Base-by-base conservation (phyloP, 2,113 vertebrate species). In the Chauna torquata region DNA sequence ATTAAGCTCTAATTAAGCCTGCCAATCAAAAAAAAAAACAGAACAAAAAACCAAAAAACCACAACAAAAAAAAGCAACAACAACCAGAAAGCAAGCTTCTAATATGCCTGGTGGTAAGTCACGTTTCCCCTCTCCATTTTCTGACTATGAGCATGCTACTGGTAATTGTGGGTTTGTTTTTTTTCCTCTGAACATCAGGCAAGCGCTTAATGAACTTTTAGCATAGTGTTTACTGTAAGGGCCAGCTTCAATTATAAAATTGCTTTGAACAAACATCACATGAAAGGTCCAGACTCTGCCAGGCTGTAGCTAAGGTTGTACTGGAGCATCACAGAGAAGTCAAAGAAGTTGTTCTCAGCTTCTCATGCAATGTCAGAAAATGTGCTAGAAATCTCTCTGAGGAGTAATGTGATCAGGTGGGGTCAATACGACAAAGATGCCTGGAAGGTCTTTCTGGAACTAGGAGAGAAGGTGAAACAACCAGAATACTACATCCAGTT, bases 1-100 rank as follows among this genome's bases (percentile, higher is more conserved):
- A 70, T 97, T 97, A 93, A 96, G 94, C 80, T 97, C 90, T 97
- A 97, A 97, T 98, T 98, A 97, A 96, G 83, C 62, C 92, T 97
- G 88, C 69, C 92, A 94, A 72, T 98, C 95, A 97, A 76, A 97
- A 92, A 57, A 58, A 95, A 89, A 20, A 0, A 5, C n/a, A n/a
- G n/a, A n/a, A n/a, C n/a, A n/a, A n/a, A n/a, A n/a, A n/a, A n/a
- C n/a, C n/a, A n/a, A n/a, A n/a, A n/a, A n/a, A n/a, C n/a, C n/a
- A n/a, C n/a, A n/a, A n/a, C n/a, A 47, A 47, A 47, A 47, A 14
- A 47, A 47, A 47, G 18, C 15, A 47, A 47, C 44, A 45, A 45
- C 44, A 45, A 45, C 44, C 38, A 85, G 47, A 89, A 87, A 76
- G 15, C 47, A 87, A 58, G 24, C 61, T 94, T 88, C 71, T 92